Percentiles rank a stretch among this genome's conserved stretches.
These are phyloP conservation scores for Chloroceryle inda DNA, from an alignment of 2,797 vertebrate species.

Conservation along the genomic window DNA sequence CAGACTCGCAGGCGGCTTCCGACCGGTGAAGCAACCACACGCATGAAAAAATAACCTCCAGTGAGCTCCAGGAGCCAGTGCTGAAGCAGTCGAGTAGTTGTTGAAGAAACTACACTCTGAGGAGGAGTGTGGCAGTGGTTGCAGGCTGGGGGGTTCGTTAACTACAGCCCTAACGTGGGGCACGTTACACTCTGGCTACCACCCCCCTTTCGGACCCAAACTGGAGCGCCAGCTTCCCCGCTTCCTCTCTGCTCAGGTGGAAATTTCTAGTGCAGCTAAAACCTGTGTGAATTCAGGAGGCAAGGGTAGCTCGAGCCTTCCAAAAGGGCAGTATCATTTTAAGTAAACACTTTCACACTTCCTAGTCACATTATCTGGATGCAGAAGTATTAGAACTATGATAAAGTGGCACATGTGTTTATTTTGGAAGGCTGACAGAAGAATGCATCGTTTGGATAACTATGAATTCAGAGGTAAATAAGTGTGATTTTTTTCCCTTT, in stretches of 20 bases:
- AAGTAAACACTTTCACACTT: neutral
- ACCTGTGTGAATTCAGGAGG: neutral
- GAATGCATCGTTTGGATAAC: neutral
- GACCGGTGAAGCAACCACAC: neutral
- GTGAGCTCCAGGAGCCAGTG: neutral
- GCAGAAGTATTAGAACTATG: too few relatives aligned
- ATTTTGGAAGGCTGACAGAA: neutral
- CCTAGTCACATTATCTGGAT: neutral
- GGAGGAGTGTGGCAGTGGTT: neutral
- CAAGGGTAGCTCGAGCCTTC: neutral
- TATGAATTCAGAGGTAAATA: neutral
- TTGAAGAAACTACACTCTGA: neutral
- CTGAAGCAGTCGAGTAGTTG: neutral
- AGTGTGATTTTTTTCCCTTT: neutral
- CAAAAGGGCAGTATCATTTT: neutral
- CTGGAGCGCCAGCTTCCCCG: neutral
- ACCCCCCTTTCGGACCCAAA: neutral
- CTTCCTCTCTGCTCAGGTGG: neutral
- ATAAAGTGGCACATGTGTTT: neutral
- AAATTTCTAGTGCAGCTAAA: neutral
- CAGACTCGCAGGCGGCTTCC: neutral
- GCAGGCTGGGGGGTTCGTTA: neutral
- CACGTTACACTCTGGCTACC: neutral
- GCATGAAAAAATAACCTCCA: neutral
- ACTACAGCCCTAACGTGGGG: neutral